Base-by-base conservation (phyloP, 2,113 vertebrate genomes). In the Dunckerocampus dactyliophorus region DNA sequence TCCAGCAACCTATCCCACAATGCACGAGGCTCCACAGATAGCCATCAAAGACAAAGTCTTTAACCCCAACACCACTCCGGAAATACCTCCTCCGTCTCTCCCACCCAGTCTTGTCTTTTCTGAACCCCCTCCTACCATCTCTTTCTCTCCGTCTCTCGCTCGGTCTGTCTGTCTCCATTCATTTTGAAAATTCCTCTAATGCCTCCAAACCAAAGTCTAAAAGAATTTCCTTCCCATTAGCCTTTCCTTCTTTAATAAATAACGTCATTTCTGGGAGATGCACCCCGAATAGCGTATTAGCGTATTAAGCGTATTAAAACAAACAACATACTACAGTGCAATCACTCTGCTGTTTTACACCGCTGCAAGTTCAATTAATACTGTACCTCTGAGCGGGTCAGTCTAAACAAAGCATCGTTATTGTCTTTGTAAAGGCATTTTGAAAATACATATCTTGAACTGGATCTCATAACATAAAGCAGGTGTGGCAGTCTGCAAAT, bases 81-180 rank as follows among this genome's bases (percentile, higher is more conserved):
- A 89, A 91, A 91, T 89, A 83, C 88, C 84, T 82, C 61, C 75
- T 58, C 48, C 48, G 50, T 69, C 73, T 74, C 74, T 69, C 79
- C 76, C 79, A 69, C 80, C 80, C 70, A 81, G 63, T 76, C 54
- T 71, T 59, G 37, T 77, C 63, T 64, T 71, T 59, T 81, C 65
- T 79, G 67, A 65, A 70, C 51, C 57, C 65, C 31, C 70, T 28
- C 45, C 61, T 12, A 39, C 37, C 11, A 65, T 28, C 24, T 75
- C 63, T 66, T 21, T 49, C 14, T 34, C 19, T 57, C n/a, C n/a
- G n/a, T n/a, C n/a, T n/a, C n/a, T n/a, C n/a, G n/a, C 48, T 21
- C 51, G 50, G 16, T 55, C 17, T 21, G 2, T 58, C 21, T 24
- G 16, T 11, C 28, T 55, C 59, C 39, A 43, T 47, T 46, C 28